These are phyloP conservation scores for Hedya salicella DNA, from an alignment of 2,888 invertebrate species.

Conservation along the genomic window DNA sequence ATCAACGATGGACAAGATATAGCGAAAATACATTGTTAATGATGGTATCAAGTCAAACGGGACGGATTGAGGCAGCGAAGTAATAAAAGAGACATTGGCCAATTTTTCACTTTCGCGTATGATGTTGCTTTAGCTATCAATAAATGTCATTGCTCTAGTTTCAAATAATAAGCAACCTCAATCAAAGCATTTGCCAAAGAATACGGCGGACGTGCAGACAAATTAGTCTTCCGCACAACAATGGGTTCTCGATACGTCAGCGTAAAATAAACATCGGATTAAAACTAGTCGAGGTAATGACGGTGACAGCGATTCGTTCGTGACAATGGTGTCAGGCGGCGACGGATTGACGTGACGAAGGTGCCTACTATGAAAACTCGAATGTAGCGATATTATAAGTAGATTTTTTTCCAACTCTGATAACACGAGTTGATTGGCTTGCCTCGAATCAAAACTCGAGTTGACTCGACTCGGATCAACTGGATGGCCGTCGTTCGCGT, in stretches of 20 bases:
- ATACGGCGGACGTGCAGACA: not conserved
- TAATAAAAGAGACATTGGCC: too few relatives aligned
- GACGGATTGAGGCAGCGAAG: too few relatives aligned
- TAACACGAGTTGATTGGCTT: too few relatives aligned
- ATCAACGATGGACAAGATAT: too few relatives aligned
- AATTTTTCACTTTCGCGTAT: not conserved
- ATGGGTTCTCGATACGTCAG: conserved; percentile 15
- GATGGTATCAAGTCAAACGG: too few relatives aligned
- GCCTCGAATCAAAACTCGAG: too few relatives aligned
- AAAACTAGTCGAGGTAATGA: conserved; percentile 21
- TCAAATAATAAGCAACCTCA: conserved; percentile 1
- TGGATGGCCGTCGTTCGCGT: too few relatives aligned
- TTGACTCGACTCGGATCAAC: too few relatives aligned
- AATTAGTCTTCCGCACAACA: conserved; percentile 19
- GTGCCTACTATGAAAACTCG: conserved; percentile 4
- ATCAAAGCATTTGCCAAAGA: not conserved
- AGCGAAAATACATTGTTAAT: too few relatives aligned
- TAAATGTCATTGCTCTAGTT: not conserved
- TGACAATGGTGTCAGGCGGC: conserved; percentile 32
- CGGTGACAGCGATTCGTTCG: conserved; percentile 18
- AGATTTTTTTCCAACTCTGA: too few relatives aligned
- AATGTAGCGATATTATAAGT: not conserved
- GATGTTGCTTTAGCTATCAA: not conserved
- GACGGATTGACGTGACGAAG: conserved; percentile 11
- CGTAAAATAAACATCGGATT: conserved; percentile 30